Base-by-base conservation (phyloP, 2,113 vertebrate genomes). In the Hypomesus transpacificus region DNA sequence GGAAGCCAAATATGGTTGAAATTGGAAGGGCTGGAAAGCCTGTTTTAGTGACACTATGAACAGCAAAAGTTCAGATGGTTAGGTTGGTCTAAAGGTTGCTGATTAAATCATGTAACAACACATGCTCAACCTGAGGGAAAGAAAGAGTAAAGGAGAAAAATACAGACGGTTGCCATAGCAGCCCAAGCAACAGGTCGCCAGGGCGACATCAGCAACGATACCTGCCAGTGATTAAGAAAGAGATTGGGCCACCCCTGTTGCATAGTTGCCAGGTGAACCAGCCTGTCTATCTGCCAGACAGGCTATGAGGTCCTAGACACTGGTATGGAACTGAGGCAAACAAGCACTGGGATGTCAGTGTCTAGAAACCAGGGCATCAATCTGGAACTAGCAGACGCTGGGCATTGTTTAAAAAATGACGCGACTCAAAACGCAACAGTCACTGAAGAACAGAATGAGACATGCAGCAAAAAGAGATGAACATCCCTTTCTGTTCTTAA, bases 1-100 rank as follows among this genome's bases (percentile, higher is more conserved):
- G 52, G 20, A 80, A 60, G 77, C 78, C 50, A 86, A 79, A 78
- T 78, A 81, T 82, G 84, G 53, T 82, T 71, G 63, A 63, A 74
- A 68, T 67, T 71, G 67, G 71, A 51, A 66, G 66, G 71, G 56
- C 66, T 56, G 72, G 6, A 66, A 39, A 66, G 65, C 59, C 66
- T 63, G 68, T 65, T 74, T 84, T 84, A 68, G 18, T 66, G 62
- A 80, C 64, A 78, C 56, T 69, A 54, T 17, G 58, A 69, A 75
- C 71, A 61, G 63, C 0, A 26, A 68, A 58, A 69, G 74, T 75
- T 81, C 53, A 73, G 80, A 56, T 68, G 75, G 75, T 82, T 75
- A 73, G 46, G 58, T 7, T 52, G 61, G 59, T 78, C 66, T 59
- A 78, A 80, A 8, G 18, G 66, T 24, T 31, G 26, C 18, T 61